phyloP scores from a whole-genome alignment of 2,888 invertebrate species.

The Smittia sp. region DNA sequence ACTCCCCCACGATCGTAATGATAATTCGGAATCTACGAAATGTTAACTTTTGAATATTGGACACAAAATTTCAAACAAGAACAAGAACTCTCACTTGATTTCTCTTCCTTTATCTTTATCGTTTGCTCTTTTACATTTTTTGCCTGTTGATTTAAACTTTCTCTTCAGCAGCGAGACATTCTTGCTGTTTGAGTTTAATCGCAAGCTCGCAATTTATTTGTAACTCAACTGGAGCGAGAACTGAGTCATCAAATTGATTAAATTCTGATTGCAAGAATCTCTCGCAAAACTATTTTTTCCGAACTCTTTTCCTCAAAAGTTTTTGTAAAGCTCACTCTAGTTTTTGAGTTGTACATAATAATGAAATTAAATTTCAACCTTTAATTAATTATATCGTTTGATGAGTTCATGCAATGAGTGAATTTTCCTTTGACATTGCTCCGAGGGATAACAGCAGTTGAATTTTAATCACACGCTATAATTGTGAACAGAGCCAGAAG shows the following conservation, averaged over 20 bases:
- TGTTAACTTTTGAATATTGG: conserved; percentile 40
- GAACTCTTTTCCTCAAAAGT: background rate
- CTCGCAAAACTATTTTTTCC: conserved; percentile 13
- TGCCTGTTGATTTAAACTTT: conserved; percentile 37
- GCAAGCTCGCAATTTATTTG: no score
- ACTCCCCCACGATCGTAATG: background rate
- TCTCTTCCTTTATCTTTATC: conserved; percentile 32
- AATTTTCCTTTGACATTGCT: background rate
- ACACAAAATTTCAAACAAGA: conserved; percentile 39
- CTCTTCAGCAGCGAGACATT: conserved; percentile 24
- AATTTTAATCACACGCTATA: background rate
- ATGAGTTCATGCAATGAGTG: conserved; percentile 17
- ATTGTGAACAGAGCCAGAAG: no score
- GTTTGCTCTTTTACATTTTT: conserved; percentile 14
- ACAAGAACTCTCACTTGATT: background rate
- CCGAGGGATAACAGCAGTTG: background rate
- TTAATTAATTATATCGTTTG: conserved; percentile 1
- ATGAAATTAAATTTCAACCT: background rate
- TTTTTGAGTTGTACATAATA: conserved; percentile 18
- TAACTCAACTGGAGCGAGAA: no score
- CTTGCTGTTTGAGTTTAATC: no score
- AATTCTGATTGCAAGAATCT: background rate
- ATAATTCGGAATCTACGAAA: background rate
- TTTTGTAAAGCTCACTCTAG: conserved; percentile 7
- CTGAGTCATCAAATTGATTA: no score